Evolutionary conservation across 2,797 vertebrate genomes (phyloP), one percentile per base, ranked within the genome.

Genomic region (Nannoperca obscura): DNA sequence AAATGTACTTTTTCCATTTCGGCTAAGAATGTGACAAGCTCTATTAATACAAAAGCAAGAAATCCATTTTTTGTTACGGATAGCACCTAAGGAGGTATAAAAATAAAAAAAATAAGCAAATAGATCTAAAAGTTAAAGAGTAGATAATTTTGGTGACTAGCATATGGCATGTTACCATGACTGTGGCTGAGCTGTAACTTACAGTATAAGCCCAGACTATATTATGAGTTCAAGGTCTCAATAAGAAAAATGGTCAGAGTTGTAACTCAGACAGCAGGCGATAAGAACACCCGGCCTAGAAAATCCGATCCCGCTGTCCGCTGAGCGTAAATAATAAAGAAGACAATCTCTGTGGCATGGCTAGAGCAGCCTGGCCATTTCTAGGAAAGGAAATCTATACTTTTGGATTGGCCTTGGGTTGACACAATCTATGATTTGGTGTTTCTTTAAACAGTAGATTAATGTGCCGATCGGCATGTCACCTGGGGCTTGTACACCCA

Each of bases 241-340:
- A 32, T 70, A 34, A 79, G 82, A 86, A 81, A 88, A 73, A 75
- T 74, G 57, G 67, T 54, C 50, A 27, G 75, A 65, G 84, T 67
- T 79, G 88, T 88, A 90, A 92, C 81, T 92, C 88, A 89, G 86
- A 87, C 76, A 81, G 49, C 47, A 73, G 75, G 68, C 30, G 74
- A 87, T 81, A 86, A 86, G 83, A 85, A 92, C 83, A 86, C 81
- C 82, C 46, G 67, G 87, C 85, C 86, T 87, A 89, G 92, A 95
- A 87, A 95, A 95, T 92, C 76, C 36, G 90, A 95, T 94, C 92
- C 87, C 46, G 64, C 88, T 76, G 88, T 91, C 86, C 85, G 73
- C 91, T 44, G 87, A 85, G 91, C 73, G 88, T 95, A 94, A 95
- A 94, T 94, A 94, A 95, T 95, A 89, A 92, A 95, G 81, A 92